Evolutionary conservation across 2,797 vertebrate genomes (phyloP), one percentile per base, ranked within the genome.

Genomic region (Periophthalmus magnuspinnatus): DNA sequence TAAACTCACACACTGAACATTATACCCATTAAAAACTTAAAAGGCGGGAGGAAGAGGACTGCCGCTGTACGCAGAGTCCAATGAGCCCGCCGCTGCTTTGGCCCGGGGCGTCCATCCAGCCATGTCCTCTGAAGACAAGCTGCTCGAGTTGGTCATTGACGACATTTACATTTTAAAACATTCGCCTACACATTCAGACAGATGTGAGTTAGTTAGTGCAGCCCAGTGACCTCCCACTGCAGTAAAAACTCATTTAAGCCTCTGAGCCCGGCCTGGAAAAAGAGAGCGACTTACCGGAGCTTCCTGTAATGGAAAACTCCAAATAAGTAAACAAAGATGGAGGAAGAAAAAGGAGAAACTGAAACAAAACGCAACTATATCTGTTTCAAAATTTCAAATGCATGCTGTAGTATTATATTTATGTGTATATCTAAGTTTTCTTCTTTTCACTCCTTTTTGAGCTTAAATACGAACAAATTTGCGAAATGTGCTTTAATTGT

Each of bases 21-120:
- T 91, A 93, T 92, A 92, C 90, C 89, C 88, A 88, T 89, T 91
- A 88, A 91, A 88, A 91, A 91, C 86, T 92, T 91, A 89, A 93
- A 92, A 93, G 90, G 89, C 82, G 84, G 55, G 81, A 85, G 77
- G 66, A 85, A 86, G 85, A 88, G 89, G 88, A 86, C 88, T 74
- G 70, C 62, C 68, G 76, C 76, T 78, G 87, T 84, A 89, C 89
- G 89, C 90, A 90, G 87, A 90, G 86, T 88, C 87, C 81, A 89
- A 76, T 87, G 87, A 90, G 85, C 81, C 82, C 28, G 84, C 85
- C 76, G 65, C 55, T 32, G 55, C 55, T 10, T 77, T 80, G 82
- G 81, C 87, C 83, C 24, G 1, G 72, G 83, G 90, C 86, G 85
- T 45, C 34, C 78, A 79, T 10, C 58, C 17, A 8, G 82, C 86